phyloP scores from a whole-genome alignment of 2,113 vertebrate species.

The Lichenostomus cassidix region DNA sequence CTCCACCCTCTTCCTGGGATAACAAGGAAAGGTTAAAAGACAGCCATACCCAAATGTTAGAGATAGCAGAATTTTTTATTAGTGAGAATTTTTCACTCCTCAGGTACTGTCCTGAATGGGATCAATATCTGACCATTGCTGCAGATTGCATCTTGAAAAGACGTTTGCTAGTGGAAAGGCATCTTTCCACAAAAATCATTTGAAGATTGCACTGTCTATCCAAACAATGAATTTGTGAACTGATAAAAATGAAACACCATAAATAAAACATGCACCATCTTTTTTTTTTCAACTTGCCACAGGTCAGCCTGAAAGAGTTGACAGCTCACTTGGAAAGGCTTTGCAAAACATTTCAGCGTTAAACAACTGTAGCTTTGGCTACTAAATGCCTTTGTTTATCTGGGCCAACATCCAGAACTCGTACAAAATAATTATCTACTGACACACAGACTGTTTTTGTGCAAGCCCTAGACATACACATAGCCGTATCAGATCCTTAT shows the following conservation, averaged over 20 bases:
- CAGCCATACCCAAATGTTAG: not conserved
- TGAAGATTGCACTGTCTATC: constrained; percentile 20
- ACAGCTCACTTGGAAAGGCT: constrained; percentile 26
- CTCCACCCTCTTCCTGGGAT: not conserved
- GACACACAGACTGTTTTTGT: constrained; percentile 8
- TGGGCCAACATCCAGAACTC: constrained; percentile 33
- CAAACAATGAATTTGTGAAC: constrained; percentile 24
- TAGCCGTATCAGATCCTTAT: constrained; percentile 5
- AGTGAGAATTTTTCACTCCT: not conserved
- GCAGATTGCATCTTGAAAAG: not conserved
- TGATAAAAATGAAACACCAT: constrained; percentile 8
- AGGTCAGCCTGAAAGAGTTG: constrained; percentile 27
- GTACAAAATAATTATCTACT: constrained; percentile 55
- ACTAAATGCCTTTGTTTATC: constrained; percentile 28
- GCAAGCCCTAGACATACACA: not conserved
- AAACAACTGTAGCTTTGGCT: not conserved
- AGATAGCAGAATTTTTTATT: not conserved
- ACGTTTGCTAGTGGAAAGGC: not conserved
- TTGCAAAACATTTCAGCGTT: constrained; percentile 28
- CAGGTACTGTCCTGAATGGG: not conserved
- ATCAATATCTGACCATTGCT: not conserved
- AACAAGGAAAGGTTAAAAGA: not conserved
- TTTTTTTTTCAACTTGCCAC: constrained; percentile 27
- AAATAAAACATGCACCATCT: constrained; percentile 23
- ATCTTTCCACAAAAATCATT: not conserved